These are phyloP conservation scores for Lonchura striata DNA, from an alignment of 2,113 vertebrate genomes.

Conservation along the genomic window DNA sequence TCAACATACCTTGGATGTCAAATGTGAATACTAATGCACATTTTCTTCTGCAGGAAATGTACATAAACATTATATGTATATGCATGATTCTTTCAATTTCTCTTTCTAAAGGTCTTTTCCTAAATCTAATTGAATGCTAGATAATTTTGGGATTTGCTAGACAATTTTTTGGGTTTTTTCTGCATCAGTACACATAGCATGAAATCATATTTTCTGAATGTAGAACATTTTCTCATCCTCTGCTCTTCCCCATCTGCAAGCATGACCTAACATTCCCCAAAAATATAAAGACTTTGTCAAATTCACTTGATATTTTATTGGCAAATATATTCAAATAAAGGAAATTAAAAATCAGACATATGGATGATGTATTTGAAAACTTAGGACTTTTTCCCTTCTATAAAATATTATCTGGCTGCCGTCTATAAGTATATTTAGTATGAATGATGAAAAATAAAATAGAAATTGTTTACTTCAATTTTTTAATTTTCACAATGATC, in stretches of 20 bases:
- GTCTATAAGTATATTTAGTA: neutral
- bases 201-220: neutral
- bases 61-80: neutral
- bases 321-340: neutral
- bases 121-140: neutral
- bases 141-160: neutral
- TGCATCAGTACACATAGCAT: neutral
- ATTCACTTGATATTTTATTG: neutral
- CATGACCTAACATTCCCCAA: neutral
- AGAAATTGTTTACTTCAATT: neutral
- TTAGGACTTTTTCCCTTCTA: neutral
- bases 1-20: neutral
- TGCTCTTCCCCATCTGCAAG: neutral
- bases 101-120: neutral
- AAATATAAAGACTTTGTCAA: neutral
- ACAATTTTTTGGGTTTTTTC: neutral
- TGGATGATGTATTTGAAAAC: neutral
- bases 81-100: neutral
- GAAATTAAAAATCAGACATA: neutral
- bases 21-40: neutral
- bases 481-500: neutral
- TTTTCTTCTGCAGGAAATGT: neutral
- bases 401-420: neutral
- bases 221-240: neutral
- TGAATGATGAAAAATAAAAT: neutral